A percentile compares a stretch with the other conserved stretches of the same genome.
These are phyloP conservation scores for Eupleurogrammus muticus DNA, from an alignment of 2,797 vertebrate species.

Conservation along the genomic window DNA sequence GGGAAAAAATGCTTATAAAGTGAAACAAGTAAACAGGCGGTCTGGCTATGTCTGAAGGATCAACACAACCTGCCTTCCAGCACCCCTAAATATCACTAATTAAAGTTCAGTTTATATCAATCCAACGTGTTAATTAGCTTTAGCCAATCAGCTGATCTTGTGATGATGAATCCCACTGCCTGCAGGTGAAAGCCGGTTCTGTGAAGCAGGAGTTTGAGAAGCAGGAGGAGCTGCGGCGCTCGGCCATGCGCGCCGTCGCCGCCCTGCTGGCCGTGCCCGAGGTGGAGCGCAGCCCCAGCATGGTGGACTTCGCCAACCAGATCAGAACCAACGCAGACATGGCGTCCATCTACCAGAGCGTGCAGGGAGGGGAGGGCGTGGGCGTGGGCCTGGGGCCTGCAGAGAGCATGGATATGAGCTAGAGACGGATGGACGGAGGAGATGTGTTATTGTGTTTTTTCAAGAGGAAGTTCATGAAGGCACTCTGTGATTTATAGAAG, in stretches of 20 bases:
- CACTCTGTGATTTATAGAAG: neutral
- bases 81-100: too few species aligned
- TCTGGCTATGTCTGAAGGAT: too few species aligned
- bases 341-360: constrained; percentile 91
- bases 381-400: constrained; percentile 66
- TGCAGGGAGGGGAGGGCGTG: constrained; percentile 88
- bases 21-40: too few species aligned
- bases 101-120: too few species aligned
- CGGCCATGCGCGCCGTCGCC: constrained; percentile 93
- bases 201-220: constrained; percentile 99
- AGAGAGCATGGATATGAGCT: constrained; percentile 92
- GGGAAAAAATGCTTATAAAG: too few species aligned
- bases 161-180: too few species aligned
- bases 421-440: constrained; percentile 36
- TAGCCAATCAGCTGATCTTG: too few species aligned
- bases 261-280: constrained; percentile 93
- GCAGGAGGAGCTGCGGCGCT: constrained; percentile 94
- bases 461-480: neutral
- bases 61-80: too few species aligned
- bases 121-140: too few species aligned
- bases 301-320: constrained; percentile 93
- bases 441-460: constrained; percentile 17
- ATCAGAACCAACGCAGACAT: constrained; percentile 92
- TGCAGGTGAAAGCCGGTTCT: constrained; percentile 93
- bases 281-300: constrained; percentile 89